Percentiles rank a stretch among this genome's conserved stretches.
Conservation (phyloP, 2,888 invertebrate genomes). For the Tetanocera ferruginea region DNA sequence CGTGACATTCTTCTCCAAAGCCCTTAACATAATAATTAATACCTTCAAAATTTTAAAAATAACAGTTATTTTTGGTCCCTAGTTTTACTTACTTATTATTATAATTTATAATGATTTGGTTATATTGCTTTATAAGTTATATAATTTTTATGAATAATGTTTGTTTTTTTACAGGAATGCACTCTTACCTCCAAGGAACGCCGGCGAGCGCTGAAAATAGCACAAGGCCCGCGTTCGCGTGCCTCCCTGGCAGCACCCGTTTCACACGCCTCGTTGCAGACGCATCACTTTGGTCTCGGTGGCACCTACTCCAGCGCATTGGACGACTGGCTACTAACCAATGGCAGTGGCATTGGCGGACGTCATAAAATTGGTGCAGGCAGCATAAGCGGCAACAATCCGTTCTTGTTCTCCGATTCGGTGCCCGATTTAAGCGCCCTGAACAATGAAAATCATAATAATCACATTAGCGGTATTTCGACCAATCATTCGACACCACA, state of each 20-base stretch:
- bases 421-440: constrained; percentile 68
- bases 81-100: background rate
- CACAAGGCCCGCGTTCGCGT: constrained; percentile 68
- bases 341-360: constrained; percentile 67
- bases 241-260: constrained; percentile 69
- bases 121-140: background rate
- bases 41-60: no score
- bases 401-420: constrained; percentile 68
- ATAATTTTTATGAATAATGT: constrained; percentile 2
- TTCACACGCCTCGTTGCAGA: constrained; percentile 67
- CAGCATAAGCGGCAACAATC: constrained; percentile 63
- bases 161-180: constrained; percentile 71
- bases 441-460: constrained; percentile 67
- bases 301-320: constrained; percentile 72
- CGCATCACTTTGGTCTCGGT: constrained; percentile 67
- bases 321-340: constrained; percentile 73
- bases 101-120: no score
- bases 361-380: constrained; percentile 70
- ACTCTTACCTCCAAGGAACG: constrained; percentile 76
- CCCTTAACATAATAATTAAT: no score
- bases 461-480: constrained; percentile 63
- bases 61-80: no score
- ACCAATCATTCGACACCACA: constrained; percentile 70
- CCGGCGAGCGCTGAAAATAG: constrained; percentile 72
- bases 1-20: no score